phyloP scores from a whole-genome alignment of 2,797 vertebrate genomes.

The Gila robusta region DNA sequence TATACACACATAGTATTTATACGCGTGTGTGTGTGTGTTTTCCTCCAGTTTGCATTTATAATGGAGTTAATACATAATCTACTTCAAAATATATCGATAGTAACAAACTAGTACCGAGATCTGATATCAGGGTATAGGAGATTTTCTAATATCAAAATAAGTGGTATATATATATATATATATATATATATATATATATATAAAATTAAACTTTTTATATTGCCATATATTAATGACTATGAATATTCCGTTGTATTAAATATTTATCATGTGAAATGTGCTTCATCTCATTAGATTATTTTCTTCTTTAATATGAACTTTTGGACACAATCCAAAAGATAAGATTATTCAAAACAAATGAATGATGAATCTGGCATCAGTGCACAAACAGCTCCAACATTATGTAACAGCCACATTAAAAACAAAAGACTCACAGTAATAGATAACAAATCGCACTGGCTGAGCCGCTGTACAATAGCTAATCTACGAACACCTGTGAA shows the following conservation, averaged over 20 bases:
- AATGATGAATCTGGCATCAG: background rate
- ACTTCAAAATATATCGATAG: background rate
- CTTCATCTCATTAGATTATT: background rate
- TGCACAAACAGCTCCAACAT: conserved; percentile 19
- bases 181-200: too few relatives aligned
- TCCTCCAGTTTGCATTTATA: too few relatives aligned
- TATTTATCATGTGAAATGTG: background rate
- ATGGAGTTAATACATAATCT: too few relatives aligned
- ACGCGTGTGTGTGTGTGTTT: too few relatives aligned
- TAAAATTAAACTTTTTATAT: background rate
- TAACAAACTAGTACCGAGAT: background rate
- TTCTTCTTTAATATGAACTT: background rate
- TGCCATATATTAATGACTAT: background rate
- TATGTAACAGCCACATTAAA: background rate
- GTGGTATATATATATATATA: background rate
- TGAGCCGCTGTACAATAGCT: background rate
- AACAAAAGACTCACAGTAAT: conserved; percentile 6
- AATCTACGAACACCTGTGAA: background rate
- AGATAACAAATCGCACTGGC: background rate
- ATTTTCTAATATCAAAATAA: background rate
- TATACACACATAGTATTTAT: too few relatives aligned
- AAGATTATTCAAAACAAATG: conserved; percentile 1
- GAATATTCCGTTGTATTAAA: background rate
- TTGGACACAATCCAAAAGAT: conserved; percentile 9
- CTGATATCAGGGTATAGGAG: background rate